Evolutionary conservation across 2,888 invertebrate genomes (phyloP), one percentile per base, ranked within the genome.

Genomic region (Junonia oenone): DNA sequence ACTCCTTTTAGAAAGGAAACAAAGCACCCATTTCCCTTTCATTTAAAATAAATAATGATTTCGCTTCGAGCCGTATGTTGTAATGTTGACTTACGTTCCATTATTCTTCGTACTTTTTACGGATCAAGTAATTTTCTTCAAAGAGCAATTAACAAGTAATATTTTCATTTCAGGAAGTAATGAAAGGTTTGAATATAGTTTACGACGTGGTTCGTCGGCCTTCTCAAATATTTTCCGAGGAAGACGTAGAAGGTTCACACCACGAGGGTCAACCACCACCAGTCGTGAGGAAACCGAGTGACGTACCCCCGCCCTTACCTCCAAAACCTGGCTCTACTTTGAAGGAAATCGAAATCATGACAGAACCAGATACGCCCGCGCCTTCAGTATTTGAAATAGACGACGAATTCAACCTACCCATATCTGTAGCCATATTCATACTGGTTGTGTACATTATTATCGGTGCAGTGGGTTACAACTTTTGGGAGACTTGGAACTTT

Each of bases 321-420:
- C 89, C 90, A 1, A 86, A 85, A 66, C 86, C 87, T 31, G 78
- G 80, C 31, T 68, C 71, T 14, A 68, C 71, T 14, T 40, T 78
- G 9, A 73, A 71, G 65, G 83, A 85, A 49, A 40, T 75, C 4
- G 80, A 84, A 40, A 76, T 75, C 26, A 76, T 74, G 0, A 94
- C 92, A 1, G 94, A 94, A 6, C 94, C 94, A 0, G 93, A 92
- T 0, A 96, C 96, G 0, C 96, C 96, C 35, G 95, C 95, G 0
- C 93, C 95, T 45, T 95, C 95, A 31, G 91, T 92, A 2, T 96
- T 93, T 66, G 95, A 94, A 73, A 93, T 97, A 51, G 97, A 96
- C 73, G 98, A 98, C 69, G 97, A 98, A 76, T 99, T 99, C 78
- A 98, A 99, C 78, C 83, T 99, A 52, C 99, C 99, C 0, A 95